Evolutionary conservation across 2,113 vertebrate genomes (phyloP).

Genomic region (Taxidea taxus): DNA sequence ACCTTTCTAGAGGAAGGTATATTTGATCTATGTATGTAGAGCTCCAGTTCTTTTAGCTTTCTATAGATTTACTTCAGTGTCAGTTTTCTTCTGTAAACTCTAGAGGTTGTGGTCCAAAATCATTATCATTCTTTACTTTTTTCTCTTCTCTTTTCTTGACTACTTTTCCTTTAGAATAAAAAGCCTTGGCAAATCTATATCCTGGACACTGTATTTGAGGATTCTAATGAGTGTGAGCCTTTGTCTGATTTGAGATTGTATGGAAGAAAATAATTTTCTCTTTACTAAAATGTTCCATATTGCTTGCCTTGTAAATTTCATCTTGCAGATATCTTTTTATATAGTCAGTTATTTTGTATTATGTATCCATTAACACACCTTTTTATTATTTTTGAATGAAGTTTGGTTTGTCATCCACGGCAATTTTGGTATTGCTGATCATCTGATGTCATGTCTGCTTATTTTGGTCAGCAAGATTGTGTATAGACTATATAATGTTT

Average conservation of each 20-base stretch:
- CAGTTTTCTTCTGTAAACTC: neutral
- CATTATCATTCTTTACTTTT: neutral
- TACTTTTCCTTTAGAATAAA: neutral
- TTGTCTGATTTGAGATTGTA: neutral
- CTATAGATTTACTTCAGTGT: neutral
- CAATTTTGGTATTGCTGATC: neutral
- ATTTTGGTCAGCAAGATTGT: neutral
- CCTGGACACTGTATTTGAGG: neutral
- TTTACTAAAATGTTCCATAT: neutral
- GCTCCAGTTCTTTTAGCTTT: neutral
- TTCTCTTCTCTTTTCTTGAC: neutral
- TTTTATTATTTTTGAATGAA: neutral
- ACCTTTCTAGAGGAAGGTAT: neutral
- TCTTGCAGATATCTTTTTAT: neutral
- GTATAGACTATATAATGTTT: neutral
- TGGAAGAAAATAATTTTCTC: neutral
- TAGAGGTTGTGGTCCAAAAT: neutral
- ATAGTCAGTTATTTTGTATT: neutral
- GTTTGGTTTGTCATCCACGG: neutral
- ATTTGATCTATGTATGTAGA: neutral
- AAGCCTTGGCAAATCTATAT: neutral
- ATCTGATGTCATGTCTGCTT: neutral
- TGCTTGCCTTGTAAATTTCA: neutral
- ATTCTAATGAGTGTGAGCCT: neutral
- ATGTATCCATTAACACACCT: neutral